These are phyloP conservation scores for Contarinia nasturtii DNA, from an alignment of 1,140 invertebrate species.

Conservation along the genomic window DNA sequence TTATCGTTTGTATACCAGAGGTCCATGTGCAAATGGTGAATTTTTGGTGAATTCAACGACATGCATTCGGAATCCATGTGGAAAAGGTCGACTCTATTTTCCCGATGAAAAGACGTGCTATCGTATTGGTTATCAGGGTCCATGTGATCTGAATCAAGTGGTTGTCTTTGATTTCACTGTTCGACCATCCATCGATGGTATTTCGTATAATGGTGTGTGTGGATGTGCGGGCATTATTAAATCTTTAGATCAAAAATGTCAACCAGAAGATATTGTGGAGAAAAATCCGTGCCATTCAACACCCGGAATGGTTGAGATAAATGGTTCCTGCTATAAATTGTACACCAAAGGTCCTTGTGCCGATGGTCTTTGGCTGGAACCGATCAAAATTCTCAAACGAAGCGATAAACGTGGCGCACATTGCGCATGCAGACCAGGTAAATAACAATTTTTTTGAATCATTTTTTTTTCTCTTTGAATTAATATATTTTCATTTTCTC, in stretches of 20 bases:
- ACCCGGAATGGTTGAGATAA: slow-evolving; percentile 36
- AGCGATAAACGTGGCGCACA: slow-evolving; percentile 25
- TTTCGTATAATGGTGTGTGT: slow-evolving; percentile 64
- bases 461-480: no score
- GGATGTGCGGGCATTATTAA: slow-evolving; percentile 34
- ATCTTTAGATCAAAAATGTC: slow-evolving; percentile 20
- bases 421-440: slow-evolving; percentile 54
- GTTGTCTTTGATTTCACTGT: slow-evolving; percentile 59
- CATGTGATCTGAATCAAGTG: slow-evolving; percentile 44
- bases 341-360: slow-evolving; percentile 55
- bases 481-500: no score
- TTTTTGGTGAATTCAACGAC: slow-evolving; percentile 40
- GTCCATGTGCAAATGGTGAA: slow-evolving; percentile 43
- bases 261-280: slow-evolving; percentile 8
- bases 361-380: slow-evolving; percentile 47
- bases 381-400: slow-evolving; percentile 18
- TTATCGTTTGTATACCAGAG: slow-evolving; percentile 53
- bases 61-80: slow-evolving; percentile 45
- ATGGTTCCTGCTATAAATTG: slow-evolving; percentile 44
- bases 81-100: slow-evolving; percentile 50
- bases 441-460: no score
- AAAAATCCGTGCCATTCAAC: slow-evolving; percentile 30
- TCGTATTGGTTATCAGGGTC: slow-evolving; percentile 48
- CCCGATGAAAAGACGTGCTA: slow-evolving; percentile 50
- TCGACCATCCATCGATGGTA: slow-evolving; percentile 49